phyloP scores from a whole-genome alignment of 1,140 invertebrate species.

The Drosophila sturtevanti region DNA sequence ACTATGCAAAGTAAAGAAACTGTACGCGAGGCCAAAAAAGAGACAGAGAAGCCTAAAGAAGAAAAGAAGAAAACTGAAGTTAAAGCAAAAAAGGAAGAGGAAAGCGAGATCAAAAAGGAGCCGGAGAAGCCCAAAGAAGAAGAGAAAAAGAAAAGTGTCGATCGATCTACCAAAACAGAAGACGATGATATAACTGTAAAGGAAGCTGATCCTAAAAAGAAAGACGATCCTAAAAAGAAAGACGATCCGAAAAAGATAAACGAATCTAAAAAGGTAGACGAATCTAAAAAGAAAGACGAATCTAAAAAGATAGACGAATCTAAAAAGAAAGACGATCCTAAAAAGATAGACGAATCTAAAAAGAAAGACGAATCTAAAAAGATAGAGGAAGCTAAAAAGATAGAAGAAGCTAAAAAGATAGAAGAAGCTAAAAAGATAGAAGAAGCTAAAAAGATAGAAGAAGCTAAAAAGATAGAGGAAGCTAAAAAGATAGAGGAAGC shows the following conservation, averaged over 20 bases:
- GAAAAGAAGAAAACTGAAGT: no score
- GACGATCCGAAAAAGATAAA: neutral
- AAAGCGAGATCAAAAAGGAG: neutral
- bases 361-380: neutral
- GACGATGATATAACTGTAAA: conserved; percentile 18
- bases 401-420: neutral
- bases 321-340: conserved; percentile 12
- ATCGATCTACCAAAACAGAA: no score
- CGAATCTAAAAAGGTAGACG: neutral
- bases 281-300: neutral
- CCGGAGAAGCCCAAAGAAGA: neutral
- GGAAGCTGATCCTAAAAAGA: neutral
- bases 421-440: neutral
- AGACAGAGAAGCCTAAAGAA: no score
- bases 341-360: neutral
- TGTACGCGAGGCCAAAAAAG: no score
- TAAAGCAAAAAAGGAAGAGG: no score
- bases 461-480: neutral
- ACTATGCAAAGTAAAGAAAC: no score
- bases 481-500: no score
- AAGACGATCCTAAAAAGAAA: neutral
- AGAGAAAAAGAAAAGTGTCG: neutral
- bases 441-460: neutral
- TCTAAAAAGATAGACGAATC: neutral
- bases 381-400: neutral